Evolutionary conservation across 2,797 vertebrate genomes (phyloP).

Genomic region (Peromyscus melanophrys): DNA sequence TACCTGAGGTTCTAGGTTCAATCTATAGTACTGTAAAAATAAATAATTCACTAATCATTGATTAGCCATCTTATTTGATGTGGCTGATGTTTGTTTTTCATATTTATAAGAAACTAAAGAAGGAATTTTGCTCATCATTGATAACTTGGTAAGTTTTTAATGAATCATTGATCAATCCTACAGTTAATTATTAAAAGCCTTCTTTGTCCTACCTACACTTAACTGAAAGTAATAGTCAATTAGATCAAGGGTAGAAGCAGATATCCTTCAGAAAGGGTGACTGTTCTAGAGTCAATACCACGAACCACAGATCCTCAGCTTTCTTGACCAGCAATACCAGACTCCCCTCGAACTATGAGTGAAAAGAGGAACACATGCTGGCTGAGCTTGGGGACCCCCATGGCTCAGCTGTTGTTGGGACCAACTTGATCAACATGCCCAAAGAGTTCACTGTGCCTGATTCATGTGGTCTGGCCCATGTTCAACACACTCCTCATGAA

Average conservation of each 20-base stretch:
- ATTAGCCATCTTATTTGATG: constrained; percentile 10
- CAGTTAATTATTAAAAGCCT: constrained; percentile 24
- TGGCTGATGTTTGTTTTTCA: not conserved
- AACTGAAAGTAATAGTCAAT: not conserved
- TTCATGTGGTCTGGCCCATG: constrained; percentile 88
- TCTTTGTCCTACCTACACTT: constrained; percentile 38
- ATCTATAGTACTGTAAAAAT: not conserved
- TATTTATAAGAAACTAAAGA: constrained; percentile 33
- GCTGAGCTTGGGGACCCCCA: not conserved
- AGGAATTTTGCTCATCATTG: constrained; percentile 40
- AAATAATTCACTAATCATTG: not conserved
- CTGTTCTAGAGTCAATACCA: not conserved
- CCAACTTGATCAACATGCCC: not conserved
- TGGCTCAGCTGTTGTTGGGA: constrained; percentile 6
- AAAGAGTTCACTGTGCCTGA: constrained; percentile 70
- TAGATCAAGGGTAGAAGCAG: not conserved
- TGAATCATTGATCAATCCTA: constrained; percentile 12
- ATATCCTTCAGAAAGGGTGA: too few species aligned
- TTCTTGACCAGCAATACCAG: not conserved
- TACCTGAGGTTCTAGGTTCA: not conserved
- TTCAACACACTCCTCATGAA: constrained; percentile 89
- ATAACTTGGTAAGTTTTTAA: constrained; percentile 27
- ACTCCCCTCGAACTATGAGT: not conserved
- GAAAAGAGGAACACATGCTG: constrained; percentile 61
- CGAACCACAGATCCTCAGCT: not conserved